Percentiles rank a stretch among this genome's conserved stretches.
Conservation (phyloP, 1,140 invertebrate species). For the Vollenhovia emeryi region DNA sequence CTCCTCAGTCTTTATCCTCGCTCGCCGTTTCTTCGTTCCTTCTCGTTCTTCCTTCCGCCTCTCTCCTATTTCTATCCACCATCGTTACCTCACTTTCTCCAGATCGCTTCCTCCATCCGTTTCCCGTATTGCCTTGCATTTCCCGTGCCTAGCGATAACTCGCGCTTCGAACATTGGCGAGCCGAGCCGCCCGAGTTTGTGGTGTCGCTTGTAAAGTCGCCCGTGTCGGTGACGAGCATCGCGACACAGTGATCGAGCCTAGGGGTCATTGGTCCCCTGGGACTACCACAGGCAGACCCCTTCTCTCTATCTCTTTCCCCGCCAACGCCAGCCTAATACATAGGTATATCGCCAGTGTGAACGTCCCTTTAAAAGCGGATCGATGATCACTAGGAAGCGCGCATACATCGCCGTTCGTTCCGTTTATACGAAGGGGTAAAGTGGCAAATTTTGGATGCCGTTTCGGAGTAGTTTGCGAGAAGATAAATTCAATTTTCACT, state of each 20-base stretch:
- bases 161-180: background rate
- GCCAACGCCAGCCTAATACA: background rate
- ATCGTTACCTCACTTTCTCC: constrained; percentile 14
- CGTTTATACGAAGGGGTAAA: background rate
- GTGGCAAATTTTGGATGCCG: background rate
- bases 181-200: constrained; percentile 18
- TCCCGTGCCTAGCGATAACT: background rate
- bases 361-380: constrained; percentile 64
- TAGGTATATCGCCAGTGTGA: constrained; percentile 40
- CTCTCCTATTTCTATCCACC: constrained; percentile 2
- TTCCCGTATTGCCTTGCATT: constrained; percentile 5
- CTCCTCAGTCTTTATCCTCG: background rate
- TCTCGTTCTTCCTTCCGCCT: constrained; percentile 20
- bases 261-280: constrained; percentile 63
- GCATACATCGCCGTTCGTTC: background rate
- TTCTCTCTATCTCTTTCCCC: constrained; percentile 51
- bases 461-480: background rate
- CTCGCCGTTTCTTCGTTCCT: background rate
- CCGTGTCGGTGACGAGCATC: constrained; percentile 34
- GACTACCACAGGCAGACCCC: constrained; percentile 41
- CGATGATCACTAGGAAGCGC: constrained; percentile 58
- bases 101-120: constrained; percentile 13
- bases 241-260: constrained; percentile 58
- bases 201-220: constrained; percentile 47
- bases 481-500: background rate